These are phyloP conservation scores for Regulus satrapa DNA, from an alignment of 2,113 vertebrate species.

Conservation along the genomic window DNA sequence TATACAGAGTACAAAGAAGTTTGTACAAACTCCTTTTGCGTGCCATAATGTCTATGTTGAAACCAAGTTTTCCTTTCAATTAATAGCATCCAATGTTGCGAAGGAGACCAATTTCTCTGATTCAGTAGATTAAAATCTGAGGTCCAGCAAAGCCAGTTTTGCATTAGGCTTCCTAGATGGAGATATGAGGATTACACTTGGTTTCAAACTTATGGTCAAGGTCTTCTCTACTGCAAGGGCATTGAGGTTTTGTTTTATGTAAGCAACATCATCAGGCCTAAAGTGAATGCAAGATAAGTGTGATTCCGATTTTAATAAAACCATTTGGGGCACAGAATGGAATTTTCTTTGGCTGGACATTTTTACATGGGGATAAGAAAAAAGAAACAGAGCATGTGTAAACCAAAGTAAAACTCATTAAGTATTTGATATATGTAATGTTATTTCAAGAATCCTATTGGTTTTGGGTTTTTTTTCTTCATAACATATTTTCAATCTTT, in stretches of 20 bases:
- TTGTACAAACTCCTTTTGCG: not conserved
- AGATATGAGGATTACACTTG: not conserved
- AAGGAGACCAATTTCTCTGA: not conserved
- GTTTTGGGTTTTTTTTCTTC: not conserved
- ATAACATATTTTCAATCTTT: not conserved
- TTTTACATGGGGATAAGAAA: not conserved
- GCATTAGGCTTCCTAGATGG: not conserved
- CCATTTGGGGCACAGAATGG: not conserved
- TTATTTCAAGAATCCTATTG: not conserved
- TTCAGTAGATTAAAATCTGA: not conserved
- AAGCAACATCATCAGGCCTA: not conserved
- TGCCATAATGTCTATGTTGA: not conserved
- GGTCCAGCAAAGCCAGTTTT: not conserved
- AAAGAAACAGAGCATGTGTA: not conserved
- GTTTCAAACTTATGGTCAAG: not conserved
- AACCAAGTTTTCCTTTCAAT: not conserved
- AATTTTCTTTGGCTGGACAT: not conserved
- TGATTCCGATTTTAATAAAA: not conserved
- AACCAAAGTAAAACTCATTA: not conserved
- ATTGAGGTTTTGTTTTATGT: not conserved
- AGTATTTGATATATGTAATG: not conserved
- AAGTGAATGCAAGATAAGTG: not conserved
- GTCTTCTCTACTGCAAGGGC: not conserved
- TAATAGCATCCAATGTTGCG: not conserved
- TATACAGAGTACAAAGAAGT: no score